Percentiles rank a stretch among this genome's conserved stretches.
Evolutionary conservation across 2,113 vertebrate species (phyloP).

Genomic region (Hypomesus transpacificus): DNA sequence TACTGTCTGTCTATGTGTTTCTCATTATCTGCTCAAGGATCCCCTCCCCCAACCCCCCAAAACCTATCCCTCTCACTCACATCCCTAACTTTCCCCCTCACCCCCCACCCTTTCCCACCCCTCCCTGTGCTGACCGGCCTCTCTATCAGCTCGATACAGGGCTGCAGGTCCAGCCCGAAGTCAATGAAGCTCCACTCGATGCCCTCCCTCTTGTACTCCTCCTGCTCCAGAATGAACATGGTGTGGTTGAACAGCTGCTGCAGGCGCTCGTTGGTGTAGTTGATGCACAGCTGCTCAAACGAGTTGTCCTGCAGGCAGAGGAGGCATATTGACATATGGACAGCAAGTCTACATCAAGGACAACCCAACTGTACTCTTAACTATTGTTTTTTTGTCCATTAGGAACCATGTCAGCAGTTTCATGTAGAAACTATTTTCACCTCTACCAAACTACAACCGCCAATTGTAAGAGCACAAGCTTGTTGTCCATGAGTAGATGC

Average conservation of each 20-base stretch:
- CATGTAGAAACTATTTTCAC: no score
- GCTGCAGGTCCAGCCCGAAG: constrained; percentile 93
- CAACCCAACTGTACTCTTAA: neutral
- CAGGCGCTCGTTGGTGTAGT: constrained; percentile 97
- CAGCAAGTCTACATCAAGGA: neutral
- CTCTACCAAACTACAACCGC: no score
- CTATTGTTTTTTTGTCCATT: no score
- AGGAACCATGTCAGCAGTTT: no score
- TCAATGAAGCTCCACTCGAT: constrained; percentile 98
- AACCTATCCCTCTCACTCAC: no score
- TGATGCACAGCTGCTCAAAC: constrained; percentile 96
- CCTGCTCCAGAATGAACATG: constrained; percentile 96
- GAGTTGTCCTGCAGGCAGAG: constrained; percentile 82
- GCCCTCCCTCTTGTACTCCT: constrained; percentile 93
- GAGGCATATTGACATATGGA: neutral
- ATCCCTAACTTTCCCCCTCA: no score
- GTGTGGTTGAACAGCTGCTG: constrained; percentile 99
- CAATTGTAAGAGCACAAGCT: no score
- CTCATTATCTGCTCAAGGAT: no score
- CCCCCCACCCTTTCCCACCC: no score
- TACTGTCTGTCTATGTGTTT: no score
- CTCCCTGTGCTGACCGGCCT: constrained; percentile 73
- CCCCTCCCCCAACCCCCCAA: no score
- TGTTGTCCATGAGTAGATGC: no score
- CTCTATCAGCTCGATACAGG: constrained; percentile 96